Evolutionary conservation across 53 echinoderm and acorn worm species (phyloP).

Genomic region (Antedon mediterranea): DNA sequence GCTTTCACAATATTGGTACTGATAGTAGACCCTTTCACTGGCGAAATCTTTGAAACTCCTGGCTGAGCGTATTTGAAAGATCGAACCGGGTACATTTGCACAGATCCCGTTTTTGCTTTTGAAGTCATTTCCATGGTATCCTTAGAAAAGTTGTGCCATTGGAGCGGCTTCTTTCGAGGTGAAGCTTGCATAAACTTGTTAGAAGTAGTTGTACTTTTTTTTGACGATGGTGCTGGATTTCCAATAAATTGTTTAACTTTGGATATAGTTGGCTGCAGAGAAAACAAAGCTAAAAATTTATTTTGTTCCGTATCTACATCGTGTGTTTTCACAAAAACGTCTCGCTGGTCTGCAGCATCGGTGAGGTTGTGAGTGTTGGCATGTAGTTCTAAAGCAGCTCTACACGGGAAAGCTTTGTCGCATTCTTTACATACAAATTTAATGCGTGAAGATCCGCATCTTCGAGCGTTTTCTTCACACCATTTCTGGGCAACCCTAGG

Average conservation of each 20-base stretch:
- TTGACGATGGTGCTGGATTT: background rate
- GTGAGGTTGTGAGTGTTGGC: constrained; percentile 9
- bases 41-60: constrained; percentile 23
- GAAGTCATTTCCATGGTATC: background rate
- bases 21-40: constrained; percentile 36
- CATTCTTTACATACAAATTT: constrained; percentile 41
- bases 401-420: constrained; percentile 77
- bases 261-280: background rate
- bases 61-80: background rate
- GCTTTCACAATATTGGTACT: background rate
- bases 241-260: background rate
- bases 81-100: background rate
- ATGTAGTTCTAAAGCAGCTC: constrained; percentile 64
- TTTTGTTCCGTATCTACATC: background rate
- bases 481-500: constrained; percentile 83
- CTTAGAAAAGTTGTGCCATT: background rate
- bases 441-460: constrained; percentile 26
- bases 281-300: background rate
- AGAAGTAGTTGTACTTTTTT: background rate
- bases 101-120: background rate
- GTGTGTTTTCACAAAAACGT: background rate
- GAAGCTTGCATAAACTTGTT: background rate
- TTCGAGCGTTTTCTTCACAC: constrained; percentile 76
- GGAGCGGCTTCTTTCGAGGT: background rate
- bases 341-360: background rate